Evolutionary conservation across 2,888 invertebrate species (phyloP), one percentile per base, ranked within the genome.

Genomic region (Lasioglossum figueresi): DNA sequence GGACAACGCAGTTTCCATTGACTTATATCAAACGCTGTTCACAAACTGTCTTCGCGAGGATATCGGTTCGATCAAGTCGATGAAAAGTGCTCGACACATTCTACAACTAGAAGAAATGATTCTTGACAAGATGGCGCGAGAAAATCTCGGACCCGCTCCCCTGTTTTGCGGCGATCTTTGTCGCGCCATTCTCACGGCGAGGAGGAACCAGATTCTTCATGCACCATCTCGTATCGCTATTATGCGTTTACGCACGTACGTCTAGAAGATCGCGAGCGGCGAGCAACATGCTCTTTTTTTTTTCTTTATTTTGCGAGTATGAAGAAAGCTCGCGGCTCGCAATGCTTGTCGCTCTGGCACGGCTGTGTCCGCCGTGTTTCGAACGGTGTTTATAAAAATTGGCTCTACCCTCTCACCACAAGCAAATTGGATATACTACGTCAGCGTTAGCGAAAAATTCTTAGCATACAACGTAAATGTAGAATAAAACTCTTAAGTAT

Each of bases 391-490:
- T 92, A 80, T 80, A 52, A 90, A 87, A 92, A 92, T 93, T 93
- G 92, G 91, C 92, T 94, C 93, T 94, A 94, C 94, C 94, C 94
- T 93, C 93, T 93, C 94, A 94, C 94, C 94, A 93, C 87, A 94
- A 94, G 94, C 94, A 93, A 90, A 88, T 93, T 93, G 93, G 90
- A 90, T 91, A 89, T 90, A 91, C 88, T 92, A 92, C 88, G 86
- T 89, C 91, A 92, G 93, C 91, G 87, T 92, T 92, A 92, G 91
- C 92, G 90, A 90, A 89, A 86, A 90, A 84, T 89, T 56, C 90
- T 90, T 90, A 90, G 86, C 63, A 68, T 37, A 72, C 82, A 75
- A 79, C 89, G 88, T 93, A 91, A 88, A 84, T 89, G 87, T 88
- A 88, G 88, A 82, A 88, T 90, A 91, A 82, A 84, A 79, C 34